Conservation (phyloP, 2,113 vertebrate genomes). For the Chiloscyllium plagiosum region DNA sequence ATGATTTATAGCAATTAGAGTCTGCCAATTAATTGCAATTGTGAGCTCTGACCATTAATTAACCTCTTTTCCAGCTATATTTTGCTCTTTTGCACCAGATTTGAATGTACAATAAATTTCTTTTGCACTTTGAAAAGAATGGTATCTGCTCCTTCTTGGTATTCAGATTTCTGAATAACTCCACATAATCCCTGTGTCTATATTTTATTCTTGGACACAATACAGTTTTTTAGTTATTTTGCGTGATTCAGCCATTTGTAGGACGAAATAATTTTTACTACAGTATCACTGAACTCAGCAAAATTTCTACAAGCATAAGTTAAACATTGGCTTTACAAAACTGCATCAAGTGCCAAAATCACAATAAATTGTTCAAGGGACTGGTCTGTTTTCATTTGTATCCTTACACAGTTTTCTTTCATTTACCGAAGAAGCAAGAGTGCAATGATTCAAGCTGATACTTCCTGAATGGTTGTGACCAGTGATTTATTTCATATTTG, state of each 20-base stretch:
- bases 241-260: neutral
- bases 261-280: neutral
- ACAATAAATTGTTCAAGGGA: neutral
- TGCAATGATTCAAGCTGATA: neutral
- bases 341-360: neutral
- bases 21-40: neutral
- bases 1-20: no score
- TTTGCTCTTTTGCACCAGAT: neutral
- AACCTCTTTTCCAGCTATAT: neutral
- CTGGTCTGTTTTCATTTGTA: conserved; percentile 2
- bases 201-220: neutral
- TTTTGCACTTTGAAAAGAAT: neutral
- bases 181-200: neutral
- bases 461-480: neutral
- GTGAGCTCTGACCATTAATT: neutral
- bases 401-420: neutral
- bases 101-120: neutral
- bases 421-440: neutral
- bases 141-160: neutral
- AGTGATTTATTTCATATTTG: neutral
- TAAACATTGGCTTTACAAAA: neutral
- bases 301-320: neutral
- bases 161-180: neutral
- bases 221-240: neutral
- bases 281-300: neutral